phyloP scores from a whole-genome alignment of 2,113 vertebrate species.

The Nansenia antarctica region DNA sequence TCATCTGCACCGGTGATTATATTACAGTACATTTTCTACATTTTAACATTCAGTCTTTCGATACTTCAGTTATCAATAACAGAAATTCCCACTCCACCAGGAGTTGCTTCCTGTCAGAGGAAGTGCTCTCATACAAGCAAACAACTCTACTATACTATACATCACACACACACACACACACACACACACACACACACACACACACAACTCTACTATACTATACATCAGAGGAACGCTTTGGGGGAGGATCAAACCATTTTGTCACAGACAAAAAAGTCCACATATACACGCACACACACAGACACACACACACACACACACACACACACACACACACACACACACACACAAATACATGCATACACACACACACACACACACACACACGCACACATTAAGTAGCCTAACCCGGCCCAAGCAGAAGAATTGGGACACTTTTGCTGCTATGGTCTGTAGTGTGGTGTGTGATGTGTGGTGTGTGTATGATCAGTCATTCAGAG shows the following conservation, averaged over 20 bases:
- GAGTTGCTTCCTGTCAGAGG: no score
- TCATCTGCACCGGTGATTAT: no score
- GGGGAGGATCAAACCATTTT: conserved; percentile 42
- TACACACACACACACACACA: not conserved
- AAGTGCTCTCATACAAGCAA: no score
- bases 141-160: no score
- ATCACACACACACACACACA: no score
- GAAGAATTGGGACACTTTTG: conserved; percentile 66
- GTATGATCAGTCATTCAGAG: not conserved
- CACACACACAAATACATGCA: conserved; percentile 28
- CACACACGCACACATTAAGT: not conserved
- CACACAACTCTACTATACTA: conserved; percentile 7
- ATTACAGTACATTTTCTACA: no score
- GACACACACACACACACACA: conserved; percentile 4
- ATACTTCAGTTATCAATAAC: no score
- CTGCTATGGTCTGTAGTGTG: conserved; percentile 40
- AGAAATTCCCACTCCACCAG: no score
- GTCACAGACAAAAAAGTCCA: conserved; percentile 36
- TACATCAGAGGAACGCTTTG: conserved; percentile 28
- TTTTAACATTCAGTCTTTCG: no score
- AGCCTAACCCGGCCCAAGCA: conserved; percentile 31
- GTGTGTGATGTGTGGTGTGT: no score
- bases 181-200: no score
- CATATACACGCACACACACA: not conserved
- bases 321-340: conserved; percentile 10